phyloP scores from a whole-genome alignment of 2,113 vertebrate genomes.

The Grus americana region DNA sequence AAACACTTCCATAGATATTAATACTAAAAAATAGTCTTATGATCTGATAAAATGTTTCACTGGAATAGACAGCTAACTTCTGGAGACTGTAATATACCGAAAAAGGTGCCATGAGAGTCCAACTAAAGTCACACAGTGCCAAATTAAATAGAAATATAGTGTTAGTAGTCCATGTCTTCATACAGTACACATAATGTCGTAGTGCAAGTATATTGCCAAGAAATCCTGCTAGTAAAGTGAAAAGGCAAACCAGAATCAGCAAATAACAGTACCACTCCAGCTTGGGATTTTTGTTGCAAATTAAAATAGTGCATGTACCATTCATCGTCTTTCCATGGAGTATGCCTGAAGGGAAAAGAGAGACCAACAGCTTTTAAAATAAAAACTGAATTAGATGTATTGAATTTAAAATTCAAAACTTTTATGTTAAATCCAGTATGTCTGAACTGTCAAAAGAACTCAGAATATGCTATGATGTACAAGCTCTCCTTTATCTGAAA shows the following conservation, averaged over 20 bases:
- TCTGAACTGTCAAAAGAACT: neutral
- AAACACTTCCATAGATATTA: slow-evolving; percentile 79
- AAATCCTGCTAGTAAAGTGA: slow-evolving; percentile 73
- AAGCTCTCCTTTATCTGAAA: neutral
- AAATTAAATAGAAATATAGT: slow-evolving; percentile 79
- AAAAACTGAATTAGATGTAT: neutral
- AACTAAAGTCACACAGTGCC: slow-evolving; percentile 79
- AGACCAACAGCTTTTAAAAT: slow-evolving; percentile 9
- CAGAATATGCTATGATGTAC: neutral
- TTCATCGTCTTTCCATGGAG: slow-evolving; percentile 9
- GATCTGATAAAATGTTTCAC: slow-evolving; percentile 69
- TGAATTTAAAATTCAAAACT: neutral
- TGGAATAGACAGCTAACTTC: neutral
- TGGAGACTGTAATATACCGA: slow-evolving; percentile 72
- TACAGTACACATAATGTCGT: slow-evolving; percentile 66
- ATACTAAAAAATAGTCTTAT: slow-evolving; percentile 77
- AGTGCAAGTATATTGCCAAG: slow-evolving; percentile 77
- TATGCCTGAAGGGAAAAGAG: slow-evolving; percentile 32
- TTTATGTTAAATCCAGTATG: neutral
- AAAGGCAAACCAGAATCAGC: slow-evolving; percentile 69
- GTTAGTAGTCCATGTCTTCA: slow-evolving; percentile 70
- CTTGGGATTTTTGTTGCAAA: slow-evolving; percentile 66
- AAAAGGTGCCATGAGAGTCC: slow-evolving; percentile 79
- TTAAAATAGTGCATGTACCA: slow-evolving; percentile 2
- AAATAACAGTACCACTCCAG: slow-evolving; percentile 77